These are phyloP conservation scores for Gambusia yucatana DNA, from an alignment of 2,797 vertebrate genomes.

Conservation along the genomic window DNA sequence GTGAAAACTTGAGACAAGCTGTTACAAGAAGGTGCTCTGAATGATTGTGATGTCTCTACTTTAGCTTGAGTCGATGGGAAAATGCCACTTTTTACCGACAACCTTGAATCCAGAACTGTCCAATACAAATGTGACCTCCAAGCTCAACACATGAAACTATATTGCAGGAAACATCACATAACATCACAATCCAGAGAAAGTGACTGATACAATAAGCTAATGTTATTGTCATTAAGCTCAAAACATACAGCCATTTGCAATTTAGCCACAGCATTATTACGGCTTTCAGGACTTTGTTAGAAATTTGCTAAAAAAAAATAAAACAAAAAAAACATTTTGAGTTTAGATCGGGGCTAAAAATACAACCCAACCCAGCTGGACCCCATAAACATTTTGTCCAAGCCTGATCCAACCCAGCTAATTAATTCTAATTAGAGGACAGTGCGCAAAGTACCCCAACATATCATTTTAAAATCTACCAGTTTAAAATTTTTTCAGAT, in stretches of 20 bases:
- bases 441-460: background rate
- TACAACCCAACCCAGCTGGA: background rate
- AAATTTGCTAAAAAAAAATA: background rate
- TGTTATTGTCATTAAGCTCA: background rate
- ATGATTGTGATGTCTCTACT: slow-evolving; percentile 35
- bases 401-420: background rate
- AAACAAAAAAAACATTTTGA: background rate
- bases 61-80: slow-evolving; percentile 20
- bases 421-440: background rate
- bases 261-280: background rate
- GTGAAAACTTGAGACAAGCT: slow-evolving; percentile 36
- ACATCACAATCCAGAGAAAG: background rate
- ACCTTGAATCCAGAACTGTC: slow-evolving; percentile 7
- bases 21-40: slow-evolving; percentile 38
- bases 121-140: slow-evolving; percentile 22
- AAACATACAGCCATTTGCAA: too few species aligned
- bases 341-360: background rate
- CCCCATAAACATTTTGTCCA: background rate
- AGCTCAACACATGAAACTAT: slow-evolving; percentile 31
- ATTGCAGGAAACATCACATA: background rate
- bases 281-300: background rate
- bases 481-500: background rate
- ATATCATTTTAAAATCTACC: background rate
- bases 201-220: background rate
- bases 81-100: slow-evolving; percentile 30